These are phyloP conservation scores for Cromileptes altivelis DNA, from an alignment of 2,113 vertebrate species.

Conservation along the genomic window DNA sequence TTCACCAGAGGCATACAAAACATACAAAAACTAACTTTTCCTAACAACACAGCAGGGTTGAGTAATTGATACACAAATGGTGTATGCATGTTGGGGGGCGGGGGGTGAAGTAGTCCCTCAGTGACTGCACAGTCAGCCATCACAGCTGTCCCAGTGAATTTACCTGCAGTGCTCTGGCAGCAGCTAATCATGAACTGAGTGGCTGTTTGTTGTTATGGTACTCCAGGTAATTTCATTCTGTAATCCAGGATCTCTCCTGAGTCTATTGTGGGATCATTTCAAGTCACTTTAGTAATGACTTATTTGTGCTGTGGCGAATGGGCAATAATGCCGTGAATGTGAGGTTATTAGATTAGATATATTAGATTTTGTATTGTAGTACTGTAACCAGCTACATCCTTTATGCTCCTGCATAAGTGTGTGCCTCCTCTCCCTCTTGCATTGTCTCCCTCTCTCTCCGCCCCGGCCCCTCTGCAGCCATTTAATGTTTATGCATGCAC, in stretches of 20 bases:
- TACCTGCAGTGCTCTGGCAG: not conserved
- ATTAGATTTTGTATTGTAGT: conserved; percentile 35
- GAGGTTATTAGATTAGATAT: conserved; percentile 24
- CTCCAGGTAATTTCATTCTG: conserved; percentile 35
- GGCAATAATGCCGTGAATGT: conserved; percentile 6
- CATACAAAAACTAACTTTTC: too few species aligned
- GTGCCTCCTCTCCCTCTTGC: not conserved
- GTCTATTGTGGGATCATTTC: conserved; percentile 25
- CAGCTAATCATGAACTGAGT: conserved; percentile 17
- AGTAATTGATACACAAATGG: too few species aligned
- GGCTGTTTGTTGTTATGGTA: conserved; percentile 11
- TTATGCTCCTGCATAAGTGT: conserved; percentile 33
- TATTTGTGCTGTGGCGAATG: conserved; percentile 18
- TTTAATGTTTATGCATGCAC: conserved; percentile 60
- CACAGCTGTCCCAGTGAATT: conserved; percentile 9
- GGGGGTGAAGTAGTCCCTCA: too few species aligned
- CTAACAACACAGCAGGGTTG: too few species aligned
- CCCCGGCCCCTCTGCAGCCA: conserved; percentile 35
- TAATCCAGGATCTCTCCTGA: conserved; percentile 11
- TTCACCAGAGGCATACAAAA: too few species aligned
- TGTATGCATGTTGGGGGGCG: too few species aligned
- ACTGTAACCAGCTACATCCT: conserved; percentile 7
- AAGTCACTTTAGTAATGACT: conserved; percentile 30
- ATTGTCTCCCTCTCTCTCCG: conserved; percentile 14
- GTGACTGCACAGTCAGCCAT: not conserved